Percentiles rank a stretch among this genome's conserved stretches.
phyloP scores from a whole-genome alignment of 2,113 vertebrate genomes.

The Xiphophorus maculatus region DNA sequence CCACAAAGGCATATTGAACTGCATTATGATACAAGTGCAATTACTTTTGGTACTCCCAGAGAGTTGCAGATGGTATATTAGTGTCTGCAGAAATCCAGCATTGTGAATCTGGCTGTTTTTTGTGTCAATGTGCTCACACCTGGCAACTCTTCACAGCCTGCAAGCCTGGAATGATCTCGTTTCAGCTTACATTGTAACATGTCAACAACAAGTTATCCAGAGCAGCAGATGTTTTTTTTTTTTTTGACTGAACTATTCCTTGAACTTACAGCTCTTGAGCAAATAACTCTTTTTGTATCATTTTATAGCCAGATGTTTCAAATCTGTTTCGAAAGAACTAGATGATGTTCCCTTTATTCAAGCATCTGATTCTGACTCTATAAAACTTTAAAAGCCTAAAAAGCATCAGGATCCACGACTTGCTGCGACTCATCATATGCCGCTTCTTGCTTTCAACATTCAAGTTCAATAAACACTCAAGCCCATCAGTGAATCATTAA shows the following conservation, averaged over 20 bases:
- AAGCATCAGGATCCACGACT: slow-evolving; percentile 46
- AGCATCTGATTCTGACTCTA: slow-evolving; percentile 28
- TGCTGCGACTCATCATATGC: slow-evolving; percentile 21
- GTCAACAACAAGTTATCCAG: slow-evolving; percentile 56
- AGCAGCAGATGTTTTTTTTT: slow-evolving; percentile 62
- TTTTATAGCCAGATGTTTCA: slow-evolving; percentile 66
- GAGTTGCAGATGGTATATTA: slow-evolving; percentile 5
- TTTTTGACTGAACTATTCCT: slow-evolving; percentile 34
- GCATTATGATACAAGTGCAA: neutral
- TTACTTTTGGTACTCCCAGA: neutral
- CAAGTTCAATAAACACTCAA: slow-evolving; percentile 42
- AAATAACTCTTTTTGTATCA: slow-evolving; percentile 36
- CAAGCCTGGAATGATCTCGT: slow-evolving; percentile 41
- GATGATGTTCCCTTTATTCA: slow-evolving; percentile 37
- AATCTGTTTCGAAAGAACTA: slow-evolving; percentile 27
- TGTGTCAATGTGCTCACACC: slow-evolving; percentile 30
- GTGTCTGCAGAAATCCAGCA: slow-evolving; percentile 8
- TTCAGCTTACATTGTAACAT: slow-evolving; percentile 53
- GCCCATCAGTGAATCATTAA: slow-evolving; percentile 22
- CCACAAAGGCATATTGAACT: slow-evolving; percentile 17
- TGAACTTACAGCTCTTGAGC: slow-evolving; percentile 14
- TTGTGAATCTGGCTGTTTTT: slow-evolving; percentile 3
- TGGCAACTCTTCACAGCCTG: slow-evolving; percentile 39
- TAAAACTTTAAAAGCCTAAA: slow-evolving; percentile 31
- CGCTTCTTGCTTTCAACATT: slow-evolving; percentile 52